Percentiles rank a stretch among this genome's conserved stretches.
These are phyloP conservation scores for Caradrina clavipalpis DNA, from an alignment of 2,888 invertebrate species.

Conservation along the genomic window DNA sequence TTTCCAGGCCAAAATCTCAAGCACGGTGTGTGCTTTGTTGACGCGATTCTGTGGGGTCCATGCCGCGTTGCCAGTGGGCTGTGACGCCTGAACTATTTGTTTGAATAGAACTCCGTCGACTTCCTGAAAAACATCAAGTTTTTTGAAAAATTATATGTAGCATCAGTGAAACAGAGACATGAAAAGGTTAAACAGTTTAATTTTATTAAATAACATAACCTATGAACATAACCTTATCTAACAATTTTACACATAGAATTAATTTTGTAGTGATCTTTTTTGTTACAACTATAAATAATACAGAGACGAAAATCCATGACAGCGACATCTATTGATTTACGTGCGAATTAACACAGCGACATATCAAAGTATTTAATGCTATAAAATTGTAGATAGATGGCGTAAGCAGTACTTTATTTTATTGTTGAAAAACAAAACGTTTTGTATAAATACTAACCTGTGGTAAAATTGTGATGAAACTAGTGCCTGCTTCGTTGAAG, in stretches of 20 bases:
- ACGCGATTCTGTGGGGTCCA: slow-evolving; percentile 80
- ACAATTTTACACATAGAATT: too few species aligned
- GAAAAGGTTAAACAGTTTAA: too few species aligned
- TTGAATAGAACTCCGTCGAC: slow-evolving; percentile 91
- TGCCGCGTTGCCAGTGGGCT: slow-evolving; percentile 68
- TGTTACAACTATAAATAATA: too few species aligned
- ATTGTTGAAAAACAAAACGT: not conserved
- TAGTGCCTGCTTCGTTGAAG: slow-evolving; percentile 92
- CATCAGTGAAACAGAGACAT: not conserved
- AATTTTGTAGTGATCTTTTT: too few species aligned
- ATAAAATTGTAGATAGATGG: slow-evolving; percentile 15
- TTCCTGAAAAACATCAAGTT: slow-evolving; percentile 80
- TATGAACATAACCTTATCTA: too few species aligned
- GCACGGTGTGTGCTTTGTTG: slow-evolving; percentile 91
- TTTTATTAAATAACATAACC: too few species aligned
- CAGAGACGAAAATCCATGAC: too few species aligned
- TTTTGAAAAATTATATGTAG: not conserved
- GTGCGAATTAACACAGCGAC: not conserved
- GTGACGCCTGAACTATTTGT: slow-evolving; percentile 92
- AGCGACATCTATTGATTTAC: slow-evolving; percentile 14
- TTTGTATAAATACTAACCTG: slow-evolving; percentile 81
- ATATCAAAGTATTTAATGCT: not conserved
- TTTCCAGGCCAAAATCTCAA: slow-evolving; percentile 94
- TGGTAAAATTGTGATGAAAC: slow-evolving; percentile 94
- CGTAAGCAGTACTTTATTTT: not conserved